Base-by-base conservation (phyloP, 2,113 vertebrate species). In the Sinocyclocheilus grahami region DNA sequence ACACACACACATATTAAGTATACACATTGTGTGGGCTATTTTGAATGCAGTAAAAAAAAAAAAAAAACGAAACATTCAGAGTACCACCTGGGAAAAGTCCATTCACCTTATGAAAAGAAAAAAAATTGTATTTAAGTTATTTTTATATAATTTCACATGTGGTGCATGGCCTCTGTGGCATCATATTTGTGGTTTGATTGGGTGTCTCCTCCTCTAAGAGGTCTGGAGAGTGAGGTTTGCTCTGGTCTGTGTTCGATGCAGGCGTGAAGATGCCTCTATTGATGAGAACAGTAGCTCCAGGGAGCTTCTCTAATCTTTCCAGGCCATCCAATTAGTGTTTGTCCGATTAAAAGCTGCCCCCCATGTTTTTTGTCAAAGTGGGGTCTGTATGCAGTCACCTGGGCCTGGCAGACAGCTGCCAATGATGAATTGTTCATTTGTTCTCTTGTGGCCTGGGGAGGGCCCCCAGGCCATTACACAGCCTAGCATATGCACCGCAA, bases 391-490 rank as follows among this genome's bases (percentile, higher is more conserved):
- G 86, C 86, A 92, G 93, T 95, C 94, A 95, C 94, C 95, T 95
- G 94, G 93, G 93, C 91, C 92, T 92, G 91, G 90, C 65, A 51
- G 94, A 95, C 93, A 96, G 95, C 93, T 94, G 93, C 91, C 91
- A 89, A 94, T 94, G 93, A 94, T 95, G 92, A 95, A 93, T 93
- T 93, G 92, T 95, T 95, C 90, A 85, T 92, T 94, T 95, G 93
- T 95, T 95, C 92, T 91, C 91, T 88, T 81, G 88, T 91, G 86
- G 91, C 89, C 89, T 91, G 89, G 90, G 88, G 85, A 89, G 53
- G 89, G 86, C 91, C 94, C 92, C 87, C 85, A 74, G 93, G 92
- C 94, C 92, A 93, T 92, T 93, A 95, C 91, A 90, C 92, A 93
- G 87, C 92, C 92, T 78, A 89, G 91, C 91, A 91, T 92, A 93